These are phyloP conservation scores for Nesogale talazaci DNA, from an alignment of 2,113 vertebrate genomes.

Conservation along the genomic window DNA sequence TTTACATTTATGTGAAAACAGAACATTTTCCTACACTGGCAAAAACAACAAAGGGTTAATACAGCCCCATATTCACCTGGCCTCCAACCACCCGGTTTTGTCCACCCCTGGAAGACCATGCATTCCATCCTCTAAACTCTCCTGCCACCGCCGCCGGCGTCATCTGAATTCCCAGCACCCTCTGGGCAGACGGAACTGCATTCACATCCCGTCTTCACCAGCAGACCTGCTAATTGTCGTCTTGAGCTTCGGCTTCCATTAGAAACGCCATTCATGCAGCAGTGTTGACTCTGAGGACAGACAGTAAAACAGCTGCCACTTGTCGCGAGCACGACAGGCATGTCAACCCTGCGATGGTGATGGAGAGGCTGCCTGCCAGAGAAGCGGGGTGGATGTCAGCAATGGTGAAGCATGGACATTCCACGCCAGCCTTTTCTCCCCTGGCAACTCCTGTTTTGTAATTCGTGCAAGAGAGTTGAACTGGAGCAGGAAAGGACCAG, in stretches of 20 bases:
- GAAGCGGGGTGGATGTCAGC: no score
- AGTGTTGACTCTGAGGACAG: no score
- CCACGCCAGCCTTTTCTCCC: no score
- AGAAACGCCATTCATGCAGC: no score
- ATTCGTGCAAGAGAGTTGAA: conserved; percentile 7
- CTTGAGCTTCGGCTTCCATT: no score
- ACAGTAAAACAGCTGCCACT: no score
- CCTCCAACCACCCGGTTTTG: not conserved
- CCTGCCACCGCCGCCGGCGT: not conserved
- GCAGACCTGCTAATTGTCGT: no score
- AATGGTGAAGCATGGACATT: not conserved
- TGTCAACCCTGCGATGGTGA: no score
- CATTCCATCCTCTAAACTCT: not conserved
- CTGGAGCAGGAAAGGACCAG: not conserved
- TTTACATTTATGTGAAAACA: not conserved
- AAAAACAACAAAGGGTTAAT: not conserved
- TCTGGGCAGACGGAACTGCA: not conserved
- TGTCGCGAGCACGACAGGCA: no score
- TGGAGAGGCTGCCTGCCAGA: no score
- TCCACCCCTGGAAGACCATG: not conserved
- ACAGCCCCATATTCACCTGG: not conserved
- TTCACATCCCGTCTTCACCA: no score
- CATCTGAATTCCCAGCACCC: not conserved
- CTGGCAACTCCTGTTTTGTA: not conserved
- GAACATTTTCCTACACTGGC: conserved; percentile 22